Base-by-base conservation (phyloP, 2,113 vertebrate species). In the Gorilla gorilla region DNA sequence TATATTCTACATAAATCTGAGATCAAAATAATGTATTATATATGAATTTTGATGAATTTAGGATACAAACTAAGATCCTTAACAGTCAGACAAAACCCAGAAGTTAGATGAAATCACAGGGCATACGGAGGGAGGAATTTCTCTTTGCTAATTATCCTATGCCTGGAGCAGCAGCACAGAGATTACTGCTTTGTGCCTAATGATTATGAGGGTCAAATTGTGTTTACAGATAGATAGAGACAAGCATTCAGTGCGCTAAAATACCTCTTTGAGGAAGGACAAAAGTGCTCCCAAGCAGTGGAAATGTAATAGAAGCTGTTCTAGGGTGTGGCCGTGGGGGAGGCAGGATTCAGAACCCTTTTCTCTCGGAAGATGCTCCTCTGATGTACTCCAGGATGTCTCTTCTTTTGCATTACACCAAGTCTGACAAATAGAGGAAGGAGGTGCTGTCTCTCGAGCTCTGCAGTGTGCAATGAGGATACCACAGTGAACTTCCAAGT, bases 101-200 rank as follows among this genome's bases (percentile, higher is more conserved):
- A 94, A 97, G 50, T 97, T 82, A 90, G 92, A 84, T 61, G 30
- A 50, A 97, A 93, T 96, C 85, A 76, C 91, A 87, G 85, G 50
- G 81, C 55, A 94, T n/a, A 25, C 75, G 90, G 86, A 79, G 82
- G 70, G 55, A 95, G 87, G 94, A 87, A 95, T 96, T 95, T 89
- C 59, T 96, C 90, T 90, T 95, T 79, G 40, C 72, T 97, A 95
- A 98, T 98, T 95, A 96, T 61, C 78, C 81, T 45, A 55, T 86
- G 73, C 89, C 96, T 85, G 96, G 76, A 96, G 85, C 85, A 86
- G 84, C n/a, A 94, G 85, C 82, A 87, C 18, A 89, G 89, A 93
- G 91, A 96, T 97, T 94, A 97, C 94, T 97, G 52, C 95, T 96
- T 72, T 85, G 81, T 94, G 93, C 72, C 81, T 97, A 94, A 86